Evolutionary conservation across 2,113 vertebrate genomes (phyloP).

Genomic region (Onychorhynchus coronatus): DNA sequence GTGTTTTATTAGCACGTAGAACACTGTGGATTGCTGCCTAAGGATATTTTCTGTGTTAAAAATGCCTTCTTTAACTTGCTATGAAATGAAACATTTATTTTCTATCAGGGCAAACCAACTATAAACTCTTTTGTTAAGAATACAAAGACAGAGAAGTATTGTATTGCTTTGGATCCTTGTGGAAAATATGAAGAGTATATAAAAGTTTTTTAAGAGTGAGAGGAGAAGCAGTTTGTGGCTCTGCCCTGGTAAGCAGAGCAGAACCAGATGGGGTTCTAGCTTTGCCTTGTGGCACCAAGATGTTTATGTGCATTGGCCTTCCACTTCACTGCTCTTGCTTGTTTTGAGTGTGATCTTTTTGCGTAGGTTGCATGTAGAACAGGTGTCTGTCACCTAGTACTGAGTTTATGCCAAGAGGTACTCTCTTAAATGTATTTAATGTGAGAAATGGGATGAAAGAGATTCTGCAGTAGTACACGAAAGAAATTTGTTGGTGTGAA

Average conservation of each 20-base stretch:
- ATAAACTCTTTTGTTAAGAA: background rate
- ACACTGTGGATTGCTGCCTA: background rate
- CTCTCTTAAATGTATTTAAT: background rate
- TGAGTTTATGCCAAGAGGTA: background rate
- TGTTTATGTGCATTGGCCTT: background rate
- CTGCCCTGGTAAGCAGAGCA: background rate
- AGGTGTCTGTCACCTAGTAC: background rate
- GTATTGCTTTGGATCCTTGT: background rate
- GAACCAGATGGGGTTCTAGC: background rate
- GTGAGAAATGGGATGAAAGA: background rate
- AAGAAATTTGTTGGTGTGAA: background rate
- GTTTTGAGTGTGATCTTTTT: background rate
- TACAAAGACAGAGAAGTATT: background rate
- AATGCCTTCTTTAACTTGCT: background rate
- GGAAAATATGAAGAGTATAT: background rate
- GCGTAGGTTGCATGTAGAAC: background rate
- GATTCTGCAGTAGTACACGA: fast-evolving
- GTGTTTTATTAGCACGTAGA: background rate
- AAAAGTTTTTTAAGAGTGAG: background rate
- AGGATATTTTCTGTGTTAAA: background rate
- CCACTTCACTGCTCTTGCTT: background rate
- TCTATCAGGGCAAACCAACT: background rate
- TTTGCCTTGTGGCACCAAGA: fast-evolving
- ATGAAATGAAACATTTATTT: background rate
- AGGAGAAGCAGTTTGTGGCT: background rate